phyloP scores from a whole-genome alignment of 2,888 invertebrate species.

The Bursaphelenchus okinawaensis region DNA sequence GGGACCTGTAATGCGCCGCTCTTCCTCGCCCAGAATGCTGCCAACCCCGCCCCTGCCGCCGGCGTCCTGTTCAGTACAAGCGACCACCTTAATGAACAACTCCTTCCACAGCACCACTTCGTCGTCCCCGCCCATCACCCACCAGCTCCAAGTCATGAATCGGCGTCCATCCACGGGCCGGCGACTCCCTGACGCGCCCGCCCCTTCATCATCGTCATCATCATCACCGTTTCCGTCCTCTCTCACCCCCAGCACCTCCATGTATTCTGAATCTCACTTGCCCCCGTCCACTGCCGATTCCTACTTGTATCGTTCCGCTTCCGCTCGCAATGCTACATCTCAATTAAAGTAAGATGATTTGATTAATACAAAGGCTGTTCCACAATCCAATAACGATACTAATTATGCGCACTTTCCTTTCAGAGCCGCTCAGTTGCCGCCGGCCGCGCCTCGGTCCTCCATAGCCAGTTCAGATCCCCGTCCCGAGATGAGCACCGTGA shows the following conservation, averaged over 20 bases:
- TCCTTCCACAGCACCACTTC: background rate
- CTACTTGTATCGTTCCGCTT: background rate
- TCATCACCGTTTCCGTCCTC: background rate
- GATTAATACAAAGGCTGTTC: background rate
- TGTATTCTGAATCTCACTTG: background rate
- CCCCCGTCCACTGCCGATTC: background rate
- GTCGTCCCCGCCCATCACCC: background rate
- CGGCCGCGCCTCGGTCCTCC: constrained; percentile 9
- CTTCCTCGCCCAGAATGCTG: constrained; percentile 4
- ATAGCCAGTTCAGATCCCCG: background rate
- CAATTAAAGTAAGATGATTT: background rate
- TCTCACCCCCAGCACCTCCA: background rate
- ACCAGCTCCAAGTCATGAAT: background rate
- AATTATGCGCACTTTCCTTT: background rate
- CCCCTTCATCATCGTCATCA: background rate
- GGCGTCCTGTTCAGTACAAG: background rate
- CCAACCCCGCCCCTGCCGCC: constrained; percentile 1
- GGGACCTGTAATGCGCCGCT: constrained; percentile 5
- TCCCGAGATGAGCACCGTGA: constrained; percentile 5
- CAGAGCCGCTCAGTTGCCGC: background rate
- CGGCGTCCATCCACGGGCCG: background rate
- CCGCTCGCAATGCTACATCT: background rate
- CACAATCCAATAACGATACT: no score
- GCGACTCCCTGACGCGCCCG: background rate
- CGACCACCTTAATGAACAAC: background rate